Evolutionary conservation across 2,888 invertebrate species (phyloP).

Genomic region (Heteromyza rotundicornis): DNA sequence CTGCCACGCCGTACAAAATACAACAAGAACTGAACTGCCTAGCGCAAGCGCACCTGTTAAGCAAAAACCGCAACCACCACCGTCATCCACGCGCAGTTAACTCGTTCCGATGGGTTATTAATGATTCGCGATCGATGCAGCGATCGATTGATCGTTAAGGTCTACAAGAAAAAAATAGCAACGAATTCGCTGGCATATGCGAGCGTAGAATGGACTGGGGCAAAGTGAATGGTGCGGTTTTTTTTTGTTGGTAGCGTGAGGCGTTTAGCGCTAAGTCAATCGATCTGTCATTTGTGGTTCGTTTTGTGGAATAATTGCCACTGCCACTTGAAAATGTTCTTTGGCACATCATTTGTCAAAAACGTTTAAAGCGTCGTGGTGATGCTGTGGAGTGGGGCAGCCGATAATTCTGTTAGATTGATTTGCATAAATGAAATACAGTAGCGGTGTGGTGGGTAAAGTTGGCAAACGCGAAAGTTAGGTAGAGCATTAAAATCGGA

Average conservation of each 20-base stretch:
- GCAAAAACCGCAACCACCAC: conserved; percentile 7
- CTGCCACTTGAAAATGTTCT: conserved; percentile 55
- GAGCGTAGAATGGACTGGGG: background rate
- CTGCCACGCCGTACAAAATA: conserved; percentile 19
- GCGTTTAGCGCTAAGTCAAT: conserved; percentile 58
- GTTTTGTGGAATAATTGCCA: conserved; percentile 54
- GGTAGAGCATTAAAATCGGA: too few species aligned
- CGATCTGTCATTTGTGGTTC: conserved; percentile 57
- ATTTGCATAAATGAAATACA: background rate
- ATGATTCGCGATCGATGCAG: conserved; percentile 54
- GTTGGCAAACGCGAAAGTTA: too few species aligned
- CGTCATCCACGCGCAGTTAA: background rate
- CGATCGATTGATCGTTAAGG: conserved; percentile 32
- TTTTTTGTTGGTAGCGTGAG: conserved; percentile 33
- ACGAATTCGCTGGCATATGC: conserved; percentile 15
- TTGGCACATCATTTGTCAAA: conserved; percentile 60
- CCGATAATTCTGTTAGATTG: background rate
- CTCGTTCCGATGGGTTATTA: conserved; percentile 50
- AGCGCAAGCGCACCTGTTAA: conserved; percentile 27
- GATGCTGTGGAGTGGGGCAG: conserved; percentile 29
- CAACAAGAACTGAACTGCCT: conserved; percentile 10
- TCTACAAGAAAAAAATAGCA: conserved; percentile 42
- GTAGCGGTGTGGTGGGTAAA: background rate
- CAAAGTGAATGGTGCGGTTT: conserved; percentile 5
- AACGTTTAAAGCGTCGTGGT: conserved; percentile 11